Evolutionary conservation across 2,113 vertebrate species (phyloP).

Genomic region (Camarhynchus parvulus): DNA sequence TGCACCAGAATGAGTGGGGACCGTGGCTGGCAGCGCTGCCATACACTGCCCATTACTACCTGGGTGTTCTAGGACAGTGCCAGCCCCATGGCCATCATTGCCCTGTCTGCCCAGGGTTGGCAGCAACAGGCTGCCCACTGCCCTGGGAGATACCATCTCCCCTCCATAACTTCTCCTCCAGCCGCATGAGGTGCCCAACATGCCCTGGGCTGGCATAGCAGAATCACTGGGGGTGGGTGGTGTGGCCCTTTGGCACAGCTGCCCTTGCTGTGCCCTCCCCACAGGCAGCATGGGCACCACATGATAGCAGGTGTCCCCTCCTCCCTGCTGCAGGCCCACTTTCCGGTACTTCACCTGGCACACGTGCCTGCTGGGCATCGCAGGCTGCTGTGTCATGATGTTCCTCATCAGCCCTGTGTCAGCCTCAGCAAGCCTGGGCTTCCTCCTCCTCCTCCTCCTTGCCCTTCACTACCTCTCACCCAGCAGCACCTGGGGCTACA

Average conservation of each 20-base stretch:
- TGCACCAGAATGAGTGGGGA: not conserved
- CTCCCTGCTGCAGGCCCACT: slow-evolving; percentile 79
- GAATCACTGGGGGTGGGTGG: not conserved
- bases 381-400: slow-evolving; percentile 89
- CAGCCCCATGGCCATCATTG: not conserved
- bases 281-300: not conserved
- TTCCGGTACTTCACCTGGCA: slow-evolving; percentile 93
- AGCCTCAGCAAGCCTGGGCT: slow-evolving; percentile 86
- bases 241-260: not conserved
- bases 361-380: slow-evolving; percentile 86
- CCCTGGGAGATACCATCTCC: not conserved
- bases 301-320: not conserved
- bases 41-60: accelerated
- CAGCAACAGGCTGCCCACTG: not conserved
- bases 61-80: not conserved
- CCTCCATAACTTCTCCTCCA: not conserved
- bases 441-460: slow-evolving; percentile 87
- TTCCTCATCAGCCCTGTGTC: slow-evolving; percentile 92
- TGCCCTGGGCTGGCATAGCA: not conserved
- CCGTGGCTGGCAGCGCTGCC: accelerated
- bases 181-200: accelerated
- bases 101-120: not conserved
- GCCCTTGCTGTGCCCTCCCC: not conserved
- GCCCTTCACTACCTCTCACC: slow-evolving; percentile 91
- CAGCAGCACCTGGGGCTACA: slow-evolving; percentile 92